Evolutionary conservation across 1,140 invertebrate genomes (phyloP), one percentile per base, ranked within the genome.

Genomic region (Drosophila navojoa): DNA sequence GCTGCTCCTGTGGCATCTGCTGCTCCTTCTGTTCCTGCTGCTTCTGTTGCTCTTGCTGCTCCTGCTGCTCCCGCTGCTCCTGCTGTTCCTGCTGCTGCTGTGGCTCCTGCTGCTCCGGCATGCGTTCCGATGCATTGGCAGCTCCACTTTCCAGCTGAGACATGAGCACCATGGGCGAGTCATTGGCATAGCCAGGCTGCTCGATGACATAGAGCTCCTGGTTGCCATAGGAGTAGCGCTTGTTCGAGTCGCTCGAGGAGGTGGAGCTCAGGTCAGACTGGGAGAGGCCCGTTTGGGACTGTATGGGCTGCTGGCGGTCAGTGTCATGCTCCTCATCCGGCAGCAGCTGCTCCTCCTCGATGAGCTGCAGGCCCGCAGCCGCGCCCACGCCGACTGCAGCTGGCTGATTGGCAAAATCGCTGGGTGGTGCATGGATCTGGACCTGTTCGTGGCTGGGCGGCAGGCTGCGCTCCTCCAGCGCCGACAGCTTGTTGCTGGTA

Each of bases 221-320:
- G 84, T 95, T 96, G 47, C 95, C 95, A 80, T 96, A 96, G 44
- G 95, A 94, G 80, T 96, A 96, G 71, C 95, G 95, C 10, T 94
- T 94, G 90, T 96, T 95, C 44, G 94, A 94, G 15, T 95, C 95
- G 9, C 93, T 94, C 29, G 94, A 94, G 5, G 95, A 96, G 4
- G 95, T 95, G 77, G 96, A 94, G 62, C 95, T 96, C 0, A 96
- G 93, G 77, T 96, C 95, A 2, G 96, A 96, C 79, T 96, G 96
- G 9, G 96, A 95, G 4, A 96, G 92, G 1, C 96, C 96, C 0
- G 96, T 96, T 63, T 95, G 95, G 1, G 81, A 38, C n/a, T n/a
- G 44, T n/a, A 15, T 16, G n/a, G 42, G 25, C 42, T 52, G 62
- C 4, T 53, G 22, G 6, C 27, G 13, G 49, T 9, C 22, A 2